Evolutionary conservation across 2,888 invertebrate genomes (phyloP).

Genomic region (Ophion ellenae): DNA sequence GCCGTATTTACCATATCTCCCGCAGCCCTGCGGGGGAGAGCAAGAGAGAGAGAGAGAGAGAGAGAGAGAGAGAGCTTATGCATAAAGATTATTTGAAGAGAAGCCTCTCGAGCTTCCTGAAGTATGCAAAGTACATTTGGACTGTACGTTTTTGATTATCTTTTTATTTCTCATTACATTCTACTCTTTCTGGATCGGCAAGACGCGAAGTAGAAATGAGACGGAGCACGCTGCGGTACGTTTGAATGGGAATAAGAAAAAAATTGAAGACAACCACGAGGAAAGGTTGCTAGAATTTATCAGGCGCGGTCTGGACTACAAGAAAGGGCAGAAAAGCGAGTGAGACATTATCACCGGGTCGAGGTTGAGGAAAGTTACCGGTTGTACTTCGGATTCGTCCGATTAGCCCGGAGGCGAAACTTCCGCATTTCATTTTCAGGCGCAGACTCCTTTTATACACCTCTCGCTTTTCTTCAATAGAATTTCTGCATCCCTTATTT

Average conservation of each 20-base stretch:
- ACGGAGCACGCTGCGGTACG: neutral
- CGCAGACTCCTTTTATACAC: neutral
- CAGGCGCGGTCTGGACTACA: slow-evolving; percentile 1
- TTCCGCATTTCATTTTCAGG: slow-evolving; percentile 29
- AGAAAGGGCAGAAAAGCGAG: slow-evolving; percentile 6
- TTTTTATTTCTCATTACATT: slow-evolving; percentile 33
- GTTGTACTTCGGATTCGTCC: slow-evolving; percentile 31
- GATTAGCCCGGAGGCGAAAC: slow-evolving; percentile 41
- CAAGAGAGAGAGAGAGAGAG: slow-evolving; percentile 2
- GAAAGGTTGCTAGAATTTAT: slow-evolving; percentile 24
- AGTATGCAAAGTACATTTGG: slow-evolving; percentile 52
- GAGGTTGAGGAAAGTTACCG: slow-evolving; percentile 45
- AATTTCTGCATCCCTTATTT: neutral
- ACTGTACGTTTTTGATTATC: slow-evolving; percentile 22
- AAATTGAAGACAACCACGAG: slow-evolving; percentile 11
- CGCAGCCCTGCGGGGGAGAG: slow-evolving; percentile 6
- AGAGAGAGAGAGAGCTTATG: slow-evolving; percentile 43
- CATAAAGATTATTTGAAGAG: slow-evolving; percentile 57
- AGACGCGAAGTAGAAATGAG: slow-evolving; percentile 17
- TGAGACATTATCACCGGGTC: slow-evolving; percentile 23
- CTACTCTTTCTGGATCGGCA: slow-evolving; percentile 24
- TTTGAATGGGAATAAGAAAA: neutral
- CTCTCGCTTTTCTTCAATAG: neutral
- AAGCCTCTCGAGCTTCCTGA: slow-evolving; percentile 8
- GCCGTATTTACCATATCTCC: slow-evolving; percentile 48